Base-by-base conservation (phyloP, 2,113 vertebrate genomes). In the Tachuris rubrigastra region DNA sequence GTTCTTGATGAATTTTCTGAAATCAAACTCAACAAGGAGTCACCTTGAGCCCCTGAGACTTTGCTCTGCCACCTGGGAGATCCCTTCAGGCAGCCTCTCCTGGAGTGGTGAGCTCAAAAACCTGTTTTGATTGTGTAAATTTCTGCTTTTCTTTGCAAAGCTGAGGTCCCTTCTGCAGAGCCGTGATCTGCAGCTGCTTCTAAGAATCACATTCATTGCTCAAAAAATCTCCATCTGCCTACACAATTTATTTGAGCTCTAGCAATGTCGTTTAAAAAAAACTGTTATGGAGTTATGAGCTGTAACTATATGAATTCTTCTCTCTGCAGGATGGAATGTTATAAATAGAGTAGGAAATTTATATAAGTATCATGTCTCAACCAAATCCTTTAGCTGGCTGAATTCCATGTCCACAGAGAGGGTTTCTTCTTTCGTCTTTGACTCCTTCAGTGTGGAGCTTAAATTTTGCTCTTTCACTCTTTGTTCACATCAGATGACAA, bases 261-360 rank as follows among this genome's bases (percentile, higher is more conserved):
- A 88, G 75, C 10, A 46, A 39, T 59, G 28, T 42, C 69, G 37
- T 58, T 77, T 69, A 71, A 78, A 89, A 81, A 67, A 60, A 84
- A 69, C n/a, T 85, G 75, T 33, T 63, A 56, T 47, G 67, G 62
- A 95, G 8, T 88, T 88, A 85, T 13, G 72, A 93, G 71, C 53
- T 96, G 83, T 60, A 92, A 89, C 63, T 47, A 12, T 42, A 53
- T 18, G 53, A 88, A 73, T 88, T 80, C 71, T 88, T 73, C 55
- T 67, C 37, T 86, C 49, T 94, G 63, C 37, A 73, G 72, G 67
- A 69, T 0, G 0, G 27, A 68, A 75, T 3, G 17, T 68, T 95
- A 92, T 69, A 93, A 93, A 95, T 63, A 88, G 52, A 92, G 62
- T 56, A 90, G 79, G 19, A 94, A 76, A 85, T 30, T 72, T 58